Conservation (phyloP, 2,888 invertebrate species). For the Corythucha ciliata region DNA sequence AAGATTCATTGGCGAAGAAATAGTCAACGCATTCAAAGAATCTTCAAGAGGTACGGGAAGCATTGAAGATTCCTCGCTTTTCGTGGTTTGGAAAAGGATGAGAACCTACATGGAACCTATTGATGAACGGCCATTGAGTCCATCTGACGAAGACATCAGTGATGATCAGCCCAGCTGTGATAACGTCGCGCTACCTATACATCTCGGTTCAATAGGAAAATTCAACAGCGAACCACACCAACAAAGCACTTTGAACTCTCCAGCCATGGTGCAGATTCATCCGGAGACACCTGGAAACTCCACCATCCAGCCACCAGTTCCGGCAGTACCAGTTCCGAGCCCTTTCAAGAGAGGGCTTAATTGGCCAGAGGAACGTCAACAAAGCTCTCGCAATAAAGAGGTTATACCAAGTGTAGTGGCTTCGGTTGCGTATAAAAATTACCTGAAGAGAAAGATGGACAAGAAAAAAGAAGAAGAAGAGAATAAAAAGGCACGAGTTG, state of each 20-base stretch:
- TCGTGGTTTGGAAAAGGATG: conserved; percentile 19
- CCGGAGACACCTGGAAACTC: conserved; percentile 6
- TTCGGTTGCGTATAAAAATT: conserved; percentile 13
- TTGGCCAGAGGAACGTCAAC: conserved; percentile 13
- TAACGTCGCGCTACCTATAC: too few species aligned
- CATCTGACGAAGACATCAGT: conserved; percentile 9
- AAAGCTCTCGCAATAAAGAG: conserved; percentile 15
- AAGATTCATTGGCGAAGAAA: conserved; percentile 20
- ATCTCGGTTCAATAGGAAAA: conserved; percentile 5
- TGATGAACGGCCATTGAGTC: conserved; percentile 6
- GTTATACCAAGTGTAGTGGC: conserved; percentile 13
- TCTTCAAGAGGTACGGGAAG: conserved; percentile 18
- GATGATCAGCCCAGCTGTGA: not conserved
- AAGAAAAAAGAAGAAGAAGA: conserved; percentile 16
- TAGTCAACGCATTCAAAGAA: conserved; percentile 14
- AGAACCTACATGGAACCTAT: conserved; percentile 10
- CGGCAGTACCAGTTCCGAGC: conserved; percentile 14
- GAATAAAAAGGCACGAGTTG: conserved; percentile 13
- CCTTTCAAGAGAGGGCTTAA: conserved; percentile 18
- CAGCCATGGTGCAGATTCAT: conserved; percentile 9
- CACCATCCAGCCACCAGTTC: too few species aligned
- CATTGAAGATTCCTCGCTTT: conserved; percentile 24
- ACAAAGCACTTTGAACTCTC: too few species aligned
- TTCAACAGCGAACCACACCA: too few species aligned
- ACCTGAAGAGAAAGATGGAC: conserved; percentile 16